Evolutionary conservation across 2,797 vertebrate genomes (phyloP), one percentile per base, ranked within the genome.

Genomic region (Uromys caudimaculatus): DNA sequence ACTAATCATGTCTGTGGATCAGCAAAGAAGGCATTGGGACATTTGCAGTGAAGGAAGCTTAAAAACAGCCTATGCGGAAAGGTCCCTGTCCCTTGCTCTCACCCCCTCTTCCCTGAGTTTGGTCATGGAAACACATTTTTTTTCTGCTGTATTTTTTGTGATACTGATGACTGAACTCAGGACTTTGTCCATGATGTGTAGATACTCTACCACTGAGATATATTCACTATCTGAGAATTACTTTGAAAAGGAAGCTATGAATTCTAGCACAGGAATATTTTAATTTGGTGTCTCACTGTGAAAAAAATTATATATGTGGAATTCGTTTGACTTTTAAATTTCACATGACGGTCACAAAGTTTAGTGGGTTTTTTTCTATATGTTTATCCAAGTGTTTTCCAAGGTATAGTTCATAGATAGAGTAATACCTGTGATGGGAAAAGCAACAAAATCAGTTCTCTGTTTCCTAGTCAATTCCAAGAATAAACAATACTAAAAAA

Each of bases 251-350:
- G 41, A 90, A 47, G n/a, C 17, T 88, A 21, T 86, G 14, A 94
- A 77, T 91, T 76, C 32, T 78, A 85, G 29, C 10, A 73, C 60
- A 94, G 1, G 52, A 89, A 67, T 52, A 50, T 50, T 86, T 27
- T 76, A 47, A 92, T 90, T 88, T 75, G 29, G 79, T 86, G 9
- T 7, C 23, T 29, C 47, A 86, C 11, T 14, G 7, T 52, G 21
- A 56, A 83, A 81, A 87, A 85, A 91, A 10, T 1, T 76, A 67
- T 90, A 47, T 71, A 73, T 52, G 77, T 91, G 32, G 1, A 89
- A 93, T 84, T 95, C 56, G 71, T 77, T 84, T 35, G 79, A 86
- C 24, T 86, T 38, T 86, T 94, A 73, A 77, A 91, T 93, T 91
- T 78, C 29, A 38, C n/a, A 38, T 82, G 58, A 17, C 16, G 35